A percentile compares a stretch with the other conserved stretches of the same genome.
Evolutionary conservation across 2,888 invertebrate species (phyloP).

Genomic region (Drosophila ezoana): DNA sequence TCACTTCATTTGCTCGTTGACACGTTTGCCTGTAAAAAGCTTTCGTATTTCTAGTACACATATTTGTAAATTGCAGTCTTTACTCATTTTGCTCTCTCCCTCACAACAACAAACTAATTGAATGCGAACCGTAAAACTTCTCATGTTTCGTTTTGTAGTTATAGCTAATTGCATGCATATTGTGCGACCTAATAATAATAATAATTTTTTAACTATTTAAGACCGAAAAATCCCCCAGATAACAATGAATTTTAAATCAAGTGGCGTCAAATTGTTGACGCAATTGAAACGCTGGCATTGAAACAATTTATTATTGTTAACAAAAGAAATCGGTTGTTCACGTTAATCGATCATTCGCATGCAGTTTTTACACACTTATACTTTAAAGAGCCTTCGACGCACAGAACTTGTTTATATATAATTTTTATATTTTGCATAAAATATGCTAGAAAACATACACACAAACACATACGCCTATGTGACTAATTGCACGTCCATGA

Average conservation of each 20-base stretch:
- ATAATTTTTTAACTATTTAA: conserved; percentile 16
- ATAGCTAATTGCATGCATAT: conserved; percentile 53
- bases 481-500: conserved; percentile 71
- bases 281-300: conserved; percentile 17
- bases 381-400: neutral
- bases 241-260: conserved; percentile 21
- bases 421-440: conserved; percentile 17
- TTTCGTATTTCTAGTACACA: conserved; percentile 17
- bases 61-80: conserved; percentile 17
- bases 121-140: conserved; percentile 1
- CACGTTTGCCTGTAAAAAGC: conserved; percentile 43
- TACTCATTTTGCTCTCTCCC: conserved; percentile 30
- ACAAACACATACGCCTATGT: conserved; percentile 48
- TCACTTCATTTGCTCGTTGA: conserved; percentile 63
- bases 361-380: neutral
- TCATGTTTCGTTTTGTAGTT: conserved; percentile 26
- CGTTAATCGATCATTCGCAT: conserved; percentile 22
- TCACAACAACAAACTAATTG: conserved; percentile 36
- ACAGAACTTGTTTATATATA: conserved; percentile 1
- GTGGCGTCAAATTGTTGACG: conserved; percentile 1
- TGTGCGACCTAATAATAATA: conserved; percentile 8
- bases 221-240: conserved; percentile 6
- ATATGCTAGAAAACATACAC: conserved; percentile 28
- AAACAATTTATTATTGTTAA: neutral
- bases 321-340: conserved; percentile 8